Percentiles rank a stretch among this genome's conserved stretches.
phyloP scores from a whole-genome alignment of 2,113 vertebrate species.

The Poecilia latipinna region DNA sequence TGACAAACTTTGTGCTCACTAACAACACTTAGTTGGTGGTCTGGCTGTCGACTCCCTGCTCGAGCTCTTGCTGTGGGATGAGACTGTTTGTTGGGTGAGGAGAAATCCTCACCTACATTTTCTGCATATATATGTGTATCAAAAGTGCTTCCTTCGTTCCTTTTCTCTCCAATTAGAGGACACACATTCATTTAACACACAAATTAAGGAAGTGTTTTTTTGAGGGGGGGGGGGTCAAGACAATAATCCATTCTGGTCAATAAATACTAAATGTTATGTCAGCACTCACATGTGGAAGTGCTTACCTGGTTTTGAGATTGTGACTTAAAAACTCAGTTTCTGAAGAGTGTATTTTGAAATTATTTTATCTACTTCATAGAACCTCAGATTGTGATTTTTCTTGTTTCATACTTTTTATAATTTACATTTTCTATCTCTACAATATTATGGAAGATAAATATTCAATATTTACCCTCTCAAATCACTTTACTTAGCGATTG shows the following conservation, averaged over 20 bases:
- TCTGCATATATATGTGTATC: not conserved
- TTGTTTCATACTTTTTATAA: not conserved
- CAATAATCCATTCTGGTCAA: not conserved
- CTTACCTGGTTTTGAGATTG: not conserved
- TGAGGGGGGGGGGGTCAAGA: not conserved
- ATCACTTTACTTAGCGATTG: slow-evolving; percentile 7
- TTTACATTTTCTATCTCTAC: not conserved
- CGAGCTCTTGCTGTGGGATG: not conserved
- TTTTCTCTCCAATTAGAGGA: not conserved
- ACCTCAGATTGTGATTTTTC: not conserved
- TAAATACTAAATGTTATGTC: not conserved
- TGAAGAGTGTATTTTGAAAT: not conserved
- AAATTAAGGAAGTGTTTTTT: not conserved
- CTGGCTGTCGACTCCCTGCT: not conserved
- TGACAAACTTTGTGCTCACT: not conserved
- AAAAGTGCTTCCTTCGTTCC: not conserved
- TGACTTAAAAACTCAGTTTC: not conserved
- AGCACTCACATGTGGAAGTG: not conserved
- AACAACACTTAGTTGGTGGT: not conserved
- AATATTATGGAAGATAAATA: not conserved
- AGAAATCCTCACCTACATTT: not conserved
- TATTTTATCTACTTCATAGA: not conserved
- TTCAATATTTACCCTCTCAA: slow-evolving; percentile 1
- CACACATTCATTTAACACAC: not conserved
- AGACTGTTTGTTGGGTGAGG: not conserved